These are phyloP conservation scores for Acrobasis repandana DNA, from an alignment of 2,888 invertebrate genomes.

Conservation along the genomic window DNA sequence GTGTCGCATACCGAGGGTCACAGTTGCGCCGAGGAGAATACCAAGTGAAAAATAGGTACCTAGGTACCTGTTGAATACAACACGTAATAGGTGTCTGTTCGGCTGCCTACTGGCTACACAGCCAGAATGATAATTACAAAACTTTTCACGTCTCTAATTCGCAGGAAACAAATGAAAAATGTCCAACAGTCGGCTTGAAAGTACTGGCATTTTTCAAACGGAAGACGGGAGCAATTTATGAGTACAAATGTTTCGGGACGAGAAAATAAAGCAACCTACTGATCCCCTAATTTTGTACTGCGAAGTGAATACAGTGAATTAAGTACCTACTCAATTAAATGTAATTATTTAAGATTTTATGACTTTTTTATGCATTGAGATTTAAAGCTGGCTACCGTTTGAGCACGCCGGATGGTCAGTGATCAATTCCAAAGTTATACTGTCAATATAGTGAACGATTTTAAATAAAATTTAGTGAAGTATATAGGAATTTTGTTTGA, in stretches of 20 bases:
- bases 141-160: conserved; percentile 40
- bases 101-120: conserved; percentile 31
- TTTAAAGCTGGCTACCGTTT: too few relatives aligned
- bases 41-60: conserved; percentile 46
- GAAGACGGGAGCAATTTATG: conserved; percentile 5
- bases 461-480: too few relatives aligned
- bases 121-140: conserved; percentile 50
- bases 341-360: too few relatives aligned
- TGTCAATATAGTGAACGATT: too few relatives aligned
- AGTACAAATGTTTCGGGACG: conserved; percentile 2
- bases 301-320: too few relatives aligned
- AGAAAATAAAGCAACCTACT: background rate
- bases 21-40: conserved; percentile 42
- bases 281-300: too few relatives aligned
- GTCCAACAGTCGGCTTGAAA: conserved; percentile 33
- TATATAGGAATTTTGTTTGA: too few relatives aligned
- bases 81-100: conserved; percentile 22
- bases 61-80: conserved; percentile 47
- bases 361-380: too few relatives aligned
- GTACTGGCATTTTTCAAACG: conserved; percentile 14
- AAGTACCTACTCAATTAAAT: too few relatives aligned
- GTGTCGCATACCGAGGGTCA: conserved; percentile 19
- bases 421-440: too few relatives aligned
- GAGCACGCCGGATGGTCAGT: too few relatives aligned
- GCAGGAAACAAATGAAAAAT: conserved; percentile 47